Base-by-base conservation (phyloP, 2,888 invertebrate species). In the Hybos culiciformis region DNA sequence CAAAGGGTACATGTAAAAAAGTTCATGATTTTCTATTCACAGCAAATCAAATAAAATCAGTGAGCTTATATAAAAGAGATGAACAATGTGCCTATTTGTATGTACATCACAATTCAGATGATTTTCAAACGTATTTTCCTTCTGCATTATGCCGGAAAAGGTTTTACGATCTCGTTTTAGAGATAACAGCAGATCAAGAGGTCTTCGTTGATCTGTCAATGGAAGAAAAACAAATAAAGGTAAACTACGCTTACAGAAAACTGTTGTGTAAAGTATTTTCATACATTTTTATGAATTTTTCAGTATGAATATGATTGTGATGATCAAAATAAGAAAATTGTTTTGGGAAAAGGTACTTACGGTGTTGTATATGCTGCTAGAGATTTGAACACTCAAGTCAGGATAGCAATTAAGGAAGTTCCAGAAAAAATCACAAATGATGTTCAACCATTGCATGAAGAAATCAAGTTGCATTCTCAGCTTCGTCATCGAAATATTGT, bases 331-430 rank as follows among this genome's bases (percentile, higher is more conserved):
- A 83, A 85, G 53, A 79, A 85, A 46, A 78, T 88, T 11, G 68
- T 93, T 11, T 73, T 97, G 34, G 96, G 98, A 2, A 87, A 86
- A 63, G 98, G 97, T 17, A 93, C 96, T 0, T 97, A 93, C 63
- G 97, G 97, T 8, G 74, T 84, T 0, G 96, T 97, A 6, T 97
- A 83, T 64, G 93, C 94, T 1, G 96, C 94, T 0, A 69, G 91
- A 3, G 94, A 97, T 67, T 75, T 88, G 50, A 87, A 84, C 62
- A 97, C 91, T 0, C 96, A 92, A 72, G 81, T 83, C 52, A 74
- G 90, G 46, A 94, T 98, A 53, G 98, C 98, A 3, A 90, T 97
- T 15, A 98, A 99, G 65, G 98, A 98, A 71, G 90, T 99, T 48
- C 93, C 93, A 0, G 97, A 97, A 66, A 84, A 86, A 62, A 91